Percentiles rank a stretch among this genome's conserved stretches.
These are phyloP conservation scores for Falco rusticolus DNA, from an alignment of 2,797 vertebrate genomes.

Conservation along the genomic window DNA sequence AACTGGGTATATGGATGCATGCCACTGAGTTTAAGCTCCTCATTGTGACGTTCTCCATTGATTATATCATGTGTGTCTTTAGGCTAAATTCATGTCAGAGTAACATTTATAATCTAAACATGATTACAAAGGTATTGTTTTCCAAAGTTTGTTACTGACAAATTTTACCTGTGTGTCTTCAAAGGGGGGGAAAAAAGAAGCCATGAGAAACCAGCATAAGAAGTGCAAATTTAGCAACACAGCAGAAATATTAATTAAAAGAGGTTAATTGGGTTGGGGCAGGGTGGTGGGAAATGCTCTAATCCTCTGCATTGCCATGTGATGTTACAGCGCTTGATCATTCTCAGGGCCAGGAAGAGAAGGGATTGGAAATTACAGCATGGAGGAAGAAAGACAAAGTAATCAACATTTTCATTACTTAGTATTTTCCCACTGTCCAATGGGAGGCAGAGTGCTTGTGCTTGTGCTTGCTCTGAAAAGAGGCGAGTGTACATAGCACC, in stretches of 20 bases:
- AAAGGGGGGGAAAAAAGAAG: conserved; percentile 3
- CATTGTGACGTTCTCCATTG: background rate
- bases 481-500: background rate
- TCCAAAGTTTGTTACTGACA: background rate
- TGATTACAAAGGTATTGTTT: background rate
- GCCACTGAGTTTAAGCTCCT: background rate
- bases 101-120: background rate
- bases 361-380: background rate
- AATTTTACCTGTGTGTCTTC: background rate
- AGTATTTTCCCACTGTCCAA: background rate
- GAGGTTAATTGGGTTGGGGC: conserved; percentile 52
- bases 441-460: background rate
- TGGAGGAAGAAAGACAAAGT: background rate
- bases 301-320: conserved; percentile 7
- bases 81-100: background rate
- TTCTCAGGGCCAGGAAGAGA: background rate
- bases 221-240: conserved; percentile 31
- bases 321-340: background rate
- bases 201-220: background rate
- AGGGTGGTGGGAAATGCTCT: conserved; percentile 15
- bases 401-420: background rate
- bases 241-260: conserved; percentile 55
- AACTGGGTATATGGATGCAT: background rate
- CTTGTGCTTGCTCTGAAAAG: background rate
- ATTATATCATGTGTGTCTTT: background rate